These are phyloP conservation scores for Collichthys lucidus DNA, from an alignment of 2,113 vertebrate genomes.

Conservation along the genomic window DNA sequence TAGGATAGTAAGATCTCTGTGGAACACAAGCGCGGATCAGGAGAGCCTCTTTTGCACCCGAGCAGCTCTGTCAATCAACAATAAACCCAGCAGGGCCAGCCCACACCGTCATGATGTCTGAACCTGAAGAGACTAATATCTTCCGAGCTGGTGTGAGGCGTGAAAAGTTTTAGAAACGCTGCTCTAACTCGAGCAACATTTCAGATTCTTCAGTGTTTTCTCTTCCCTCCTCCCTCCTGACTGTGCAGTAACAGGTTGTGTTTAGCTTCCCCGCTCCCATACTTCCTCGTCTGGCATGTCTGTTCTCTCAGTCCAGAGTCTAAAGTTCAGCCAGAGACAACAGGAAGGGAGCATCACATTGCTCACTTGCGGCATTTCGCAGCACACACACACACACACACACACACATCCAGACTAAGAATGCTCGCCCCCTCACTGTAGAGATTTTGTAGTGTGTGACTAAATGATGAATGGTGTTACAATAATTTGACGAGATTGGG, in stretches of 20 bases:
- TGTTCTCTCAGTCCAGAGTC: slow-evolving; percentile 62
- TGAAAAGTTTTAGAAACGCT: too few relatives aligned
- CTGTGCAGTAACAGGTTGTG: slow-evolving; percentile 64
- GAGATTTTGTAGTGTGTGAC: slow-evolving; percentile 68
- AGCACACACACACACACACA: slow-evolving; percentile 18
- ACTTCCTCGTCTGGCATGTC: slow-evolving; percentile 54
- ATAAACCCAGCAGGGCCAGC: too few relatives aligned
- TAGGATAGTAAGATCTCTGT: too few relatives aligned
- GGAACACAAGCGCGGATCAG: too few relatives aligned
- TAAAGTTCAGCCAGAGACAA: slow-evolving; percentile 71
- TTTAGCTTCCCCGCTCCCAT: slow-evolving; percentile 55
- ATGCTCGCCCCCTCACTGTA: slow-evolving; percentile 63
- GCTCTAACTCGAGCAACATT: too few relatives aligned
- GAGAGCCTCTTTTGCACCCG: too few relatives aligned
- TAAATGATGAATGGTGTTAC: slow-evolving; percentile 75
- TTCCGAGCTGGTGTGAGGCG: too few relatives aligned
- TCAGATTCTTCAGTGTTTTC: background rate
- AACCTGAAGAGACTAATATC: too few relatives aligned
- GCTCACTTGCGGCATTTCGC: slow-evolving; percentile 54
- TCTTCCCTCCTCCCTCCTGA: background rate
- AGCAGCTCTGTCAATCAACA: too few relatives aligned
- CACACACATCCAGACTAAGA: slow-evolving; percentile 34
- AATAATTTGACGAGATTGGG: slow-evolving; percentile 80
- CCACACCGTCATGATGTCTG: too few relatives aligned
- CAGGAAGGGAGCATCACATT: slow-evolving; percentile 60